Percentiles rank a stretch among this genome's conserved stretches.
Conservation (phyloP, 1,140 invertebrate species). For the Littorina saxatilis region DNA sequence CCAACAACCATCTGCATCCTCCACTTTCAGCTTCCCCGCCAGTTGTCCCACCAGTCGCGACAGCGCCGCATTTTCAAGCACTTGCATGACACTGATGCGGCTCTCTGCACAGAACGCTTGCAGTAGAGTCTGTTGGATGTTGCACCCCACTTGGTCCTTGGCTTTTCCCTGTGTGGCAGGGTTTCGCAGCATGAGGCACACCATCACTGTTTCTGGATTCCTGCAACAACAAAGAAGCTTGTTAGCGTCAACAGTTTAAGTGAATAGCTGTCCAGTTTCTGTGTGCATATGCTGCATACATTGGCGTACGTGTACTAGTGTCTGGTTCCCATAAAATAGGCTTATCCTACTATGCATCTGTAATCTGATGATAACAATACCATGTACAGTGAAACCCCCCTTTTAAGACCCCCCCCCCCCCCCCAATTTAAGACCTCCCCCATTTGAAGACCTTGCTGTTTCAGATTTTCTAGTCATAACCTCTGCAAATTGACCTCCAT, state of each 20-base stretch:
- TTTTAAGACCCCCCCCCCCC: no score
- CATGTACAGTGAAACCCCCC: no score
- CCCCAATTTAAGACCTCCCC: no score
- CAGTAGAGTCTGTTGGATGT: conserved; percentile 23
- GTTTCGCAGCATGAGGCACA: conserved; percentile 5
- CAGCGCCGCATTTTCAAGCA: neutral
- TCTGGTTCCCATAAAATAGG: neutral
- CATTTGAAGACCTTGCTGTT: no score
- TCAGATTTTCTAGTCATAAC: no score
- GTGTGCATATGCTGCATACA: neutral
- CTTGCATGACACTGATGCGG: neutral
- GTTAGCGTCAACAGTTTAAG: neutral
- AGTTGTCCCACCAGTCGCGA: conserved; percentile 10
- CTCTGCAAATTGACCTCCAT: no score
- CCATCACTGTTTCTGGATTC: conserved; percentile 8
- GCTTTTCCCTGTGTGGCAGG: neutral
- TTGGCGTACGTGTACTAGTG: neutral
- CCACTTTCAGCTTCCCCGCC: neutral
- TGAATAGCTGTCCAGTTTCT: neutral
- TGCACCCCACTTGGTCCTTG: neutral
- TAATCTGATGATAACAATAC: neutral
- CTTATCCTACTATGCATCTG: neutral
- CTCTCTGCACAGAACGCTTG: conserved; percentile 15
- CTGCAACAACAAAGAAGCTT: neutral
- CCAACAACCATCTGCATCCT: neutral